Evolutionary conservation across 1,140 invertebrate species (phyloP), one percentile per base, ranked within the genome.

Genomic region (Drosophila subpulchrella): DNA sequence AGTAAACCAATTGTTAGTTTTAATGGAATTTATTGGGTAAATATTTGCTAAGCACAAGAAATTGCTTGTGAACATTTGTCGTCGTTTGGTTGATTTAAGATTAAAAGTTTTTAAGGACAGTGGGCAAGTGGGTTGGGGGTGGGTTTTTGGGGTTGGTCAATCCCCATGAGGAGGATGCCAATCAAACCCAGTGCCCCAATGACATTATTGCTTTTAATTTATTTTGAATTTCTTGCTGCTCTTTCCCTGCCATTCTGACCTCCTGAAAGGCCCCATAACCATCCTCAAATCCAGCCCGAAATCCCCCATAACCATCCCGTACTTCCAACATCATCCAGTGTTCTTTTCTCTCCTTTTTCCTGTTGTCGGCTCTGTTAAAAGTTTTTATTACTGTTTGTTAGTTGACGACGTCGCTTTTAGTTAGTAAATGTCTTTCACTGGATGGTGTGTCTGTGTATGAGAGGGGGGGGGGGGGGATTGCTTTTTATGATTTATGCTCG

Each of bases 1-100:
- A 89, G 77, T 85, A 83, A 86, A 81, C 72, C 84, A 86, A 86
- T 89, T 86, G 79, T 86, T 89, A 89, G 79, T 83, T 89, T 82
- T 89, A 80, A 86, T 83, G 79, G 84, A 89, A 89, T 89, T 89
- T 86, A 83, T 89, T 89, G 76, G 70, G 56, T 81, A 86, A 86
- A 89, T 83, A 89, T 86, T 89, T 82, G 81, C 65, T 56, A 80
- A 84, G 76, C 73, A 73, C 58, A 80, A 71, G 79, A 77, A 76
- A 75, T 82, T 72, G 75, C 76, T 82, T 82, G 75, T 68, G 65
- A 80, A 80, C 74, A 77, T 78, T 84, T 83, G 65, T 70, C 65
- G 55, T 79, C 53, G 48, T 79, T 76, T 27, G 73, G 39, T 75
- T 83, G 81, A 84, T 80, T 84, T 84, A 84, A 83, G 81, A 84